phyloP scores from a whole-genome alignment of 2,888 invertebrate species.

The Rapana venosa region DNA sequence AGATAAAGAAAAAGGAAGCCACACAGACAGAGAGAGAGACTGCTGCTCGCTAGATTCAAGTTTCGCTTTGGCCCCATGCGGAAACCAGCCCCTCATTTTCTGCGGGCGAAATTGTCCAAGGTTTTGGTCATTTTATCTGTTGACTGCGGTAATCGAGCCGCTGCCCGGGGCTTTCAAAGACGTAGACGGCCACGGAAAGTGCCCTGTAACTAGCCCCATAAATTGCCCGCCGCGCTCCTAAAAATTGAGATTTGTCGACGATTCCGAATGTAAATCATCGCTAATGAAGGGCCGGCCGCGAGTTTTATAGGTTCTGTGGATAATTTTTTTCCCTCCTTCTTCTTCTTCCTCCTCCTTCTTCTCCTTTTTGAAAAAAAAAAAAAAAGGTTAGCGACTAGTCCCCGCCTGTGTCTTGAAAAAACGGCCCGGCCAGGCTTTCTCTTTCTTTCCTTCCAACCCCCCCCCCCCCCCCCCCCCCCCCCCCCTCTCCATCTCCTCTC shows the following conservation, averaged over 20 bases:
- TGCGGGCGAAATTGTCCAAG: background rate
- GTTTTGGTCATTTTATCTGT: constrained; percentile 35
- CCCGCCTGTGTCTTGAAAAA: background rate
- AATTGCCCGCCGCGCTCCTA: constrained; percentile 31
- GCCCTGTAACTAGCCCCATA: constrained; percentile 37
- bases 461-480: background rate
- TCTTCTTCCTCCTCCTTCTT: no score
- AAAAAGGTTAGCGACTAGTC: background rate
- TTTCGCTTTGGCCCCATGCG: background rate
- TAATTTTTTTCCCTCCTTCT: background rate
- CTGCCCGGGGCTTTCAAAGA: constrained; percentile 21
- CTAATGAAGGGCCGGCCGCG: constrained; percentile 33
- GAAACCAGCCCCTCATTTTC: constrained; percentile 31
- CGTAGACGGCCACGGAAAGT: constrained; percentile 22
- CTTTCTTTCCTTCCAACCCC: background rate
- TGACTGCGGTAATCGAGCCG: constrained; percentile 29
- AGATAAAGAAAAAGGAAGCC: no score
- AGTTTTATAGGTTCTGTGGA: constrained; percentile 1
- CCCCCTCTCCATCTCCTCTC: background rate
- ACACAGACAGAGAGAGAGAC: no score
- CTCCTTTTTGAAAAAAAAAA: background rate
- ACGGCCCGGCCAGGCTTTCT: background rate
- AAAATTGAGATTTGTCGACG: constrained; percentile 37
- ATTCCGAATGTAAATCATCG: constrained; percentile 36
- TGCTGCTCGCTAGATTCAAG: background rate